Conservation (phyloP, 2,113 vertebrate species). For the Cnemophilus loriae region DNA sequence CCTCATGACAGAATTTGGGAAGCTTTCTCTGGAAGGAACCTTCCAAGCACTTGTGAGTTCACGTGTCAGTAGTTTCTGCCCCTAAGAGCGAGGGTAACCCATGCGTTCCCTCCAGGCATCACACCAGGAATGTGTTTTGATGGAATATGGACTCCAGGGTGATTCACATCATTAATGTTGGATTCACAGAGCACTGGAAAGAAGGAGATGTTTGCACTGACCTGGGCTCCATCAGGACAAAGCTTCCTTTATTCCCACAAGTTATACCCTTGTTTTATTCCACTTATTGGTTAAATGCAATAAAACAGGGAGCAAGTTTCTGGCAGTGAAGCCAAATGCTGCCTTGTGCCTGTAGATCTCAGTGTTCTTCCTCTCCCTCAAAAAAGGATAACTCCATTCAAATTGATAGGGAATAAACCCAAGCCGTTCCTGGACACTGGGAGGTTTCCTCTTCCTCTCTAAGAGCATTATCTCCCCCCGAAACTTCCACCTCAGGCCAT, state of each 20-base stretch:
- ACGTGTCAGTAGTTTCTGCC: not conserved
- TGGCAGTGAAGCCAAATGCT: not conserved
- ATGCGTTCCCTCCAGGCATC: not conserved
- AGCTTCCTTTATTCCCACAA: not conserved
- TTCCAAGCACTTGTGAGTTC: not conserved
- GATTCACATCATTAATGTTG: not conserved
- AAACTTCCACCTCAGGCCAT: slow-evolving; percentile 46
- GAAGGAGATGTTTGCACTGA: not conserved
- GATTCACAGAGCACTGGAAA: not conserved
- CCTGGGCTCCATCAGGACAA: not conserved
- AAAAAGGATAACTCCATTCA: not conserved
- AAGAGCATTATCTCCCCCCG: not conserved
- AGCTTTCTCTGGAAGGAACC: not conserved
- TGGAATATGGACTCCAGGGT: not conserved
- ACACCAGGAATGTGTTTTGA: not conserved
- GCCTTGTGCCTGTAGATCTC: not conserved
- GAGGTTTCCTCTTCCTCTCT: not conserved
- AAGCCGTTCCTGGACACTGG: not conserved
- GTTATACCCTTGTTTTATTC: not conserved
- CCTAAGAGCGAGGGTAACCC: not conserved
- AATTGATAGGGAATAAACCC: not conserved
- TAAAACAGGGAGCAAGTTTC: not conserved
- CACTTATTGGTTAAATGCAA: not conserved
- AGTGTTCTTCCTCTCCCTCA: not conserved
- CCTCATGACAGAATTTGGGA: not conserved